Evolutionary conservation across 2,113 vertebrate genomes (phyloP).

Genomic region (Monopterus albus): DNA sequence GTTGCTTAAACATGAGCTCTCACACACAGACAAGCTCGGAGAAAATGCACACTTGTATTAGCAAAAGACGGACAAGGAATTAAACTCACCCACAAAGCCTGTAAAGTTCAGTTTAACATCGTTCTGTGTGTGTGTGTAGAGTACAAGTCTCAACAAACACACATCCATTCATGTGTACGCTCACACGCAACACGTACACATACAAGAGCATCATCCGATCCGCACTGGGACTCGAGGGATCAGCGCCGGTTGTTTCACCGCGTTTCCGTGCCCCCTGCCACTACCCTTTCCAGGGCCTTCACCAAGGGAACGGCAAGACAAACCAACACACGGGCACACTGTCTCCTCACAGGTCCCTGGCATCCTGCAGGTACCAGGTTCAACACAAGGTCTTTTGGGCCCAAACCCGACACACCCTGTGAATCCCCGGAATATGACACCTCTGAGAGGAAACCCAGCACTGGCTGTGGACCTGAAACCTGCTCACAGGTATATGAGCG

Average conservation of each 20-base stretch:
- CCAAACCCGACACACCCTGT: too few relatives aligned
- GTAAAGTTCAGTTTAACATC: background rate
- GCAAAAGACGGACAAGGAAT: background rate
- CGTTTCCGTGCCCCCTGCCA: conserved; percentile 68
- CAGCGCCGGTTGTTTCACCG: conserved; percentile 67
- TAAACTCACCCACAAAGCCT: background rate
- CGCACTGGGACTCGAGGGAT: conserved; percentile 53
- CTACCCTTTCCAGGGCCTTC: conserved; percentile 67
- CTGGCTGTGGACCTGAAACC: conserved; percentile 33
- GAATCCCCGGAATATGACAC: too few relatives aligned
- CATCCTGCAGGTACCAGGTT: conserved; percentile 13
- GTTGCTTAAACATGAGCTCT: conserved; percentile 49
- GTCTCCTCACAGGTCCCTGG: conserved; percentile 13
- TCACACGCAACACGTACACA: conserved; percentile 24
- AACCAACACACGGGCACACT: conserved; percentile 48
- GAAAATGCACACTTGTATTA: background rate
- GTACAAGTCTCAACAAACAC: background rate
- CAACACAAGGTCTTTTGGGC: background rate
- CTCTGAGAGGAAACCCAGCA: conserved; percentile 1
- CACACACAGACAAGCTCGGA: background rate
- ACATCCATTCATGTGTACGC: background rate
- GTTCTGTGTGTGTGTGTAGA: background rate
- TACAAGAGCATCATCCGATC: conserved; percentile 70
- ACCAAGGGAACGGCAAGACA: conserved; percentile 70
- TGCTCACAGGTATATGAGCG: conserved; percentile 47